Evolutionary conservation across 2,888 invertebrate genomes (phyloP), one percentile per base, ranked within the genome.

Genomic region (Morpho helenor): DNA sequence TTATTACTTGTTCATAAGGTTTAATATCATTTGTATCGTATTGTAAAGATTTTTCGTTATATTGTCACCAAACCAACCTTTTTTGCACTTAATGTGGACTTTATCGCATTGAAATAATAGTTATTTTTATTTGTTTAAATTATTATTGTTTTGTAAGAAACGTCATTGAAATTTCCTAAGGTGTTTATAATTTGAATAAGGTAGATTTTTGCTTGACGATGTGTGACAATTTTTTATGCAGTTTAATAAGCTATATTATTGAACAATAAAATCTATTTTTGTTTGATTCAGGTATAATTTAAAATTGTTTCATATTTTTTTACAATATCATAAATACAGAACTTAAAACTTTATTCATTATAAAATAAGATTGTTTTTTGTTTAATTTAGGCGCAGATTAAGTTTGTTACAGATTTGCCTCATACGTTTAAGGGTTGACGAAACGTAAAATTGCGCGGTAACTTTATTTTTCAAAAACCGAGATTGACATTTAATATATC

Each of bases 381-480:
- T 56, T 6, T 52, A 10, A 10, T 22, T 9, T 9, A 48, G 7
- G 10, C 10, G 48, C 9, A 46, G 47, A 8, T 22, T 9, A 48
- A 46, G 16, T 31, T 55, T 3, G n/a, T n/a, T 8, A 31, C 31
- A 42, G n/a, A 55, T 23, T 82, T 49, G 23, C 76, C 76, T 79
- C 81, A 86, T 79, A 86, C 79, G 77, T 80, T 74, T 77, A 72
- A 75, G 73, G 79, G 76, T 78, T 79, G 80, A 66, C 72, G 85
- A 78, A 78, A 84, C 80, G 88, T 82, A 85, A 88, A 89, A 88
- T 89, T 87, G 84, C 71, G 79, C 75, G 79, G 82, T 89, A 87
- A 88, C 86, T 87, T 87, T 84, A 87, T 87, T 89, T 86, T 77
- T 82, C 75, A 71, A 75, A 31, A 75, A 74, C 76, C 70, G 82